Base-by-base conservation (phyloP, 1,140 invertebrate genomes). In the Alviniconcha marisindica region DNA sequence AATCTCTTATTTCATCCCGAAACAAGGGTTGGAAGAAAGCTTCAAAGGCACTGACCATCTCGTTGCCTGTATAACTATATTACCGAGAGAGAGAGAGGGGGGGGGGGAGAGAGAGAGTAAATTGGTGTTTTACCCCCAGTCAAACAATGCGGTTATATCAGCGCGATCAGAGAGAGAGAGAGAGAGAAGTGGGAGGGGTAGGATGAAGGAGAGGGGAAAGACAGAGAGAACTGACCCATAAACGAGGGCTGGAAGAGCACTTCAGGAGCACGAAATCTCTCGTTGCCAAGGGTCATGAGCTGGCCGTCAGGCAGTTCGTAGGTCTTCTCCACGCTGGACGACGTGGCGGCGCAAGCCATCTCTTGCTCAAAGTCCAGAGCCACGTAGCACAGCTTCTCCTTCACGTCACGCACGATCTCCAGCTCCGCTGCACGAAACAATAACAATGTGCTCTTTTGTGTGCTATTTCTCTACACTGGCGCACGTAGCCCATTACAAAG, bases 391-490 rank as follows among this genome's bases (percentile, higher is more conserved):
- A 94, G 85, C 85, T 94, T 94, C 85, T 94, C 93, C 88, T 94
- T 98, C 94, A 98, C 97, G 94, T 98, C 97, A 88, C 97, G 95
- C 31, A 98, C 97, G 90, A 98, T 98, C 95, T 97, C 97, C 40
- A 96, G 94, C 94, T 98, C 97, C 86, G 96, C 96, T 86, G 80
- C 10, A 76, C 3, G 66, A n/a, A 71, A 28, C 10, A 28, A 21
- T 7, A 12, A n/a, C n/a, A n/a, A n/a, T n/a, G n/a, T n/a, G n/a
- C n/a, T n/a, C n/a, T n/a, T n/a, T n/a, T n/a, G n/a, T n/a, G n/a
- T n/a, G n/a, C n/a, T n/a, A n/a, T n/a, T n/a, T n/a, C n/a, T n/a
- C n/a, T n/a, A n/a, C n/a, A n/a, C n/a, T n/a, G n/a, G n/a, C n/a
- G n/a, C n/a, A n/a, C n/a, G n/a, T n/a, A n/a, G n/a, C n/a, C n/a